Percentiles rank a stretch among this genome's conserved stretches.
Evolutionary conservation across 1,140 invertebrate genomes (phyloP).

Genomic region (Lerema accius): DNA sequence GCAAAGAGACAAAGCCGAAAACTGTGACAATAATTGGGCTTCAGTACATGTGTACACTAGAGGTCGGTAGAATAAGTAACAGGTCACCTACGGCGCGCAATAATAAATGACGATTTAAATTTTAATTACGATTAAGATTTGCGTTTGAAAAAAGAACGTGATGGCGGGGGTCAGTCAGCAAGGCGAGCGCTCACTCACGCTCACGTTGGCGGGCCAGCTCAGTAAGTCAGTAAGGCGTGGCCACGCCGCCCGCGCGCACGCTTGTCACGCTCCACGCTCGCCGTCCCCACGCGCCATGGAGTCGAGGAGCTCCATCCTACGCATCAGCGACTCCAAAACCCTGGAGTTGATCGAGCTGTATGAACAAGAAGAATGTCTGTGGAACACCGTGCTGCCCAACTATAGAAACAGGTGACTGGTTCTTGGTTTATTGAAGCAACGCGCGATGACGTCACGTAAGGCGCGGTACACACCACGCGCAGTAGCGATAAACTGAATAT

Average conservation of each 20-base stretch:
- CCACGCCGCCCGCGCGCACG: slow-evolving; percentile 37
- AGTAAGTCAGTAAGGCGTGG: slow-evolving; percentile 42
- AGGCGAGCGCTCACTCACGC: background rate
- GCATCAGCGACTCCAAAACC: slow-evolving; percentile 55
- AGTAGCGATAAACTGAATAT: no score
- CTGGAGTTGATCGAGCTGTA: slow-evolving; percentile 56
- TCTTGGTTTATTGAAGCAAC: background rate
- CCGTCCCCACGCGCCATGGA: slow-evolving; percentile 7
- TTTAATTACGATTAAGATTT: no score
- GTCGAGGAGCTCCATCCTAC: slow-evolving; percentile 37
- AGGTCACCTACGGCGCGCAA: no score
- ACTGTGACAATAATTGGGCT: slow-evolving; percentile 13
- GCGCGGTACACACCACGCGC: background rate
- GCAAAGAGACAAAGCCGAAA: background rate
- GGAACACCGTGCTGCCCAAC: slow-evolving; percentile 51
- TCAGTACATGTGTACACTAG: background rate
- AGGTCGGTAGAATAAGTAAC: no score
- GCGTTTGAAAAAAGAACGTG: background rate
- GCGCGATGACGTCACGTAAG: background rate
- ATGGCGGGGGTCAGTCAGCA: background rate
- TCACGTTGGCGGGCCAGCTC: background rate
- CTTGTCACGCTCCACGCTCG: background rate
- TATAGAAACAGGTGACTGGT: slow-evolving; percentile 44
- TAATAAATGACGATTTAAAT: no score
- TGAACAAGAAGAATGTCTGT: slow-evolving; percentile 55